Evolutionary conservation across 2,888 invertebrate genomes (phyloP), one percentile per base, ranked within the genome.

Genomic region (Mythimna albipuncta): DNA sequence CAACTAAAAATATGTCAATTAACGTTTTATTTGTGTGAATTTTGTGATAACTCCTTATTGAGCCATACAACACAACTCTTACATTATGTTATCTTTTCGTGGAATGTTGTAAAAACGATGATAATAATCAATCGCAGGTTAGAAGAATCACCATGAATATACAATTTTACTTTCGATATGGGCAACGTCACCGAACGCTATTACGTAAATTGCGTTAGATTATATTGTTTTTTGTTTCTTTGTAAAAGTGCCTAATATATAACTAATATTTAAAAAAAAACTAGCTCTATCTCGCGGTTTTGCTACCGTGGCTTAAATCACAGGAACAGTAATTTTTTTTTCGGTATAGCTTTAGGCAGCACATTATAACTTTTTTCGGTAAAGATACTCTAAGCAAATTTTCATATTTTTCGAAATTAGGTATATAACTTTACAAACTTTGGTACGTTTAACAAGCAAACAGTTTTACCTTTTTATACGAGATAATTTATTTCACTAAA

Each of bases 1-100:
- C 38, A 54, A 59, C 52, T 70, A 59, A 61, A 38, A 47, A 54
- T n/a, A 3, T 68, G 52, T 69, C n/a, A 41, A 47, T 61, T 70
- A 78, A 69, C 13, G 13, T 77, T 73, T 19, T 75, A 41, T 32
- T 47, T 5, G 44, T 68, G 41, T 68, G 44, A 68, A 47, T 16
- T 19, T 58, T 26, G 44, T 69, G 58, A 68, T 77, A 77, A 77
- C 35, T 52, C 16, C 52, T 2, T 58, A 32, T 6, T 19, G 35
- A 52, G 21, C n/a, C 13, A 41, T 16, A 41, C 58, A 21, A 59
- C 35, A 59, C 6, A 38, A 59, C 58, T 35, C n/a, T 68, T 6
- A 52, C 26, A 52, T 77, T 61, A 59, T 69, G 5, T 77, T 69
- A 59, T 69, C 59, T 54, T 54, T 59, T 11, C 35, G 35, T n/a